These are phyloP conservation scores for Erynnis tages DNA, from an alignment of 2,888 invertebrate genomes.

Conservation along the genomic window DNA sequence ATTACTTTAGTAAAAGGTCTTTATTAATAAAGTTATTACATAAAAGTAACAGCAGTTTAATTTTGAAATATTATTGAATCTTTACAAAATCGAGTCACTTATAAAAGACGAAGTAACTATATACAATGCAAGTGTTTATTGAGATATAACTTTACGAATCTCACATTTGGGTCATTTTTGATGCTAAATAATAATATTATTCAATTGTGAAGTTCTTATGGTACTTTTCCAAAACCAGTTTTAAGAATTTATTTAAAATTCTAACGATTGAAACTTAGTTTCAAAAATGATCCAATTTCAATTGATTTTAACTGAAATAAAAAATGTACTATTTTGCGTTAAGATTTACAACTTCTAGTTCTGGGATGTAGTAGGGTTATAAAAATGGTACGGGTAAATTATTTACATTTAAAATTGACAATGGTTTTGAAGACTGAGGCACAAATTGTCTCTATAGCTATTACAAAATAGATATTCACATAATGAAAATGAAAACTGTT, in stretches of 20 bases:
- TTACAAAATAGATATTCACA: not conserved
- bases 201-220: too few relatives aligned
- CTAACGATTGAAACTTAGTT: too few relatives aligned
- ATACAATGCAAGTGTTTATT: slow-evolving; percentile 19
- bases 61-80: slow-evolving; percentile 34
- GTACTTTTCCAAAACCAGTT: too few relatives aligned
- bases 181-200: too few relatives aligned
- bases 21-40: slow-evolving; percentile 70
- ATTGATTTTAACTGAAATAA: not conserved
- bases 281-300: too few relatives aligned
- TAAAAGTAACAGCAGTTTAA: slow-evolving; percentile 60
- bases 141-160: slow-evolving; percentile 7
- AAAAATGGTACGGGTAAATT: not conserved
- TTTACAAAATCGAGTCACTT: slow-evolving; percentile 52
- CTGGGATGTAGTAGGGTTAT: not conserved
- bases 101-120: slow-evolving; percentile 37
- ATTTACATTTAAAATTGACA: not conserved
- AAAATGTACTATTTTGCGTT: slow-evolving; percentile 33
- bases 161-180: slow-evolving; percentile 8
- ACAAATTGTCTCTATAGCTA: not conserved
- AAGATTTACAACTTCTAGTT: slow-evolving; percentile 7
- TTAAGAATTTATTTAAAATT: too few relatives aligned
- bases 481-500: too few relatives aligned
- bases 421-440: not conserved
- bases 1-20: slow-evolving; percentile 57